Evolutionary conservation across 2,888 invertebrate species (phyloP).

Genomic region (Pollenia labialis): DNA sequence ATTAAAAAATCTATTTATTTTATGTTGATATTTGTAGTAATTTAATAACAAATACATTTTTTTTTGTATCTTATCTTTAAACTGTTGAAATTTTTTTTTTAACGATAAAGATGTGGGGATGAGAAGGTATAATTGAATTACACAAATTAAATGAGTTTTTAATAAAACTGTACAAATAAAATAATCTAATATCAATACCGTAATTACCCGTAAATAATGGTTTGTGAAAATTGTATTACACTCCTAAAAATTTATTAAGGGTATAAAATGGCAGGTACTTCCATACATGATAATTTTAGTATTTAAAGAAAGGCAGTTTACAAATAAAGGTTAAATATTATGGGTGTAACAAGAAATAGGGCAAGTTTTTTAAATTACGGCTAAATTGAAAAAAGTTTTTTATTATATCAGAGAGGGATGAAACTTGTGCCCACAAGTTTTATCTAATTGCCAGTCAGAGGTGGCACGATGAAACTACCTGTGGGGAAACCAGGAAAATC

Average conservation of each 20-base stretch:
- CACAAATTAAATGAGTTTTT: conserved; percentile 30
- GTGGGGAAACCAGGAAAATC: too few species aligned
- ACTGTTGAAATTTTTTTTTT: neutral
- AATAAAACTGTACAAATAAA: conserved; percentile 29
- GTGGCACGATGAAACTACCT: too few species aligned
- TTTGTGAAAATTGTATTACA: conserved; percentile 38
- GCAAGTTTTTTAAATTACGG: too few species aligned
- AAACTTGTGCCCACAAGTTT: too few species aligned
- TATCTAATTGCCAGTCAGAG: too few species aligned
- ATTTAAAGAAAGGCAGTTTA: neutral
- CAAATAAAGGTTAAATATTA: neutral
- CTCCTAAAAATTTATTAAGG: conserved; percentile 35
- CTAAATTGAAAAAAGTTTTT: too few species aligned
- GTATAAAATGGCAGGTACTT: neutral
- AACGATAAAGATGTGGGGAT: neutral
- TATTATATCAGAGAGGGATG: too few species aligned
- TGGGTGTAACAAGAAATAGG: too few species aligned
- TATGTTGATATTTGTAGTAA: conserved; percentile 10
- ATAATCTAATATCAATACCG: conserved; percentile 24
- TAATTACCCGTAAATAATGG: conserved; percentile 48
- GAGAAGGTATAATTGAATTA: neutral
- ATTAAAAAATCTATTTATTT: conserved; percentile 43
- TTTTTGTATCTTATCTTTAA: conserved; percentile 48
- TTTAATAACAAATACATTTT: conserved; percentile 14
- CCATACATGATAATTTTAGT: neutral